phyloP scores from a whole-genome alignment of 2,797 vertebrate genomes.

The Clarias platycephalus region DNA sequence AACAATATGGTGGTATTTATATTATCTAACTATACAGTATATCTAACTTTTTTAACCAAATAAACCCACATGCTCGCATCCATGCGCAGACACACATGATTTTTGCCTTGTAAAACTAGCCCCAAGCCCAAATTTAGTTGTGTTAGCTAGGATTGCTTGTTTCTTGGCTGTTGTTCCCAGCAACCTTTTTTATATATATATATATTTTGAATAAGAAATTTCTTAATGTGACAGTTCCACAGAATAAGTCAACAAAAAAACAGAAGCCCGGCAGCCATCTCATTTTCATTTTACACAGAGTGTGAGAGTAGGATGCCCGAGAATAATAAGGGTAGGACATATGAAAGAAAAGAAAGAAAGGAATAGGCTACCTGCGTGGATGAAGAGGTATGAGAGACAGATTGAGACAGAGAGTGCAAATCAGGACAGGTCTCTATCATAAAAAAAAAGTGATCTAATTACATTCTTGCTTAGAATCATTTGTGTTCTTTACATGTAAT shows the following conservation, averaged over 20 bases:
- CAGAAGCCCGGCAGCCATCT: neutral
- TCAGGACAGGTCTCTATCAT: neutral
- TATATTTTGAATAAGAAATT: neutral
- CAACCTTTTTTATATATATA: neutral
- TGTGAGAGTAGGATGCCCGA: neutral
- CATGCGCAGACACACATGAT: no score
- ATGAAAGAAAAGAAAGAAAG: neutral
- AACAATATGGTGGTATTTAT: no score
- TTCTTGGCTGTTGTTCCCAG: neutral
- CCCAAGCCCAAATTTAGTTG: neutral
- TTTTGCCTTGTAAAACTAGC: neutral
- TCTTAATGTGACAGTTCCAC: constrained; percentile 3
- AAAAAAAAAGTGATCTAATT: neutral
- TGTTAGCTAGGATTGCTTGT: neutral
- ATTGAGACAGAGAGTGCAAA: neutral
- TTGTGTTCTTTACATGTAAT: neutral
- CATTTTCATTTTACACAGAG: constrained; percentile 6
- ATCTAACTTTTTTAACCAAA: no score
- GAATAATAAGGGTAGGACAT: neutral
- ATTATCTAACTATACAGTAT: no score
- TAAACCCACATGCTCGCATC: no score
- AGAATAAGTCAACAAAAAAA: neutral
- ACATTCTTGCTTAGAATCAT: neutral
- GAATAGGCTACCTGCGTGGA: neutral
- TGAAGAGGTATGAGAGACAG: neutral